Percentiles rank a stretch among this genome's conserved stretches.
Conservation (phyloP, 1,140 invertebrate species). For the Aphaenogaster floridana region DNA sequence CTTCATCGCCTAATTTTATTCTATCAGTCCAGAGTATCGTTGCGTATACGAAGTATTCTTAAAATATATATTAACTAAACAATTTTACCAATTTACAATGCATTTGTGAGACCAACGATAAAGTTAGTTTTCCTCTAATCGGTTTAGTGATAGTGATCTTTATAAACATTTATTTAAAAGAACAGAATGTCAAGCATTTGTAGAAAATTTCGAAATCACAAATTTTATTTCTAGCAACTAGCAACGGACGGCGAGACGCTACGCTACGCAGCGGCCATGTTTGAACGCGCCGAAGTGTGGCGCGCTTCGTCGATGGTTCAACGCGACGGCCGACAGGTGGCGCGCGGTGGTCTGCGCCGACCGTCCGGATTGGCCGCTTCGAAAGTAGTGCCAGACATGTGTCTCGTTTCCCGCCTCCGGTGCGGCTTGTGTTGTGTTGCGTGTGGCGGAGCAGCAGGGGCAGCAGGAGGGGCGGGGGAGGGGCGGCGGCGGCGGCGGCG, state of each 20-base stretch:
- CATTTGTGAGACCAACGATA: not conserved
- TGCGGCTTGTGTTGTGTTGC: conserved; percentile 79
- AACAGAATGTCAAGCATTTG: too few species aligned
- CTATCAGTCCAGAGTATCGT: not conserved
- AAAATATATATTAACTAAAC: not conserved
- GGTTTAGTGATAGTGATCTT: not conserved
- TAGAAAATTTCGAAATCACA: not conserved
- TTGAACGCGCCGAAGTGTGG: conserved; percentile 38
- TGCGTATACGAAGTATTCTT: not conserved
- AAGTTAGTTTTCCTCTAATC: not conserved
- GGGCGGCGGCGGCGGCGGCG: conserved; percentile 2
- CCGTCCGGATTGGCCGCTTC: conserved; percentile 80
- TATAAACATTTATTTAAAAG: not conserved
- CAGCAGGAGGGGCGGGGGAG: not conserved
- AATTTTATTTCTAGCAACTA: not conserved
- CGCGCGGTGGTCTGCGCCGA: conserved; percentile 21
- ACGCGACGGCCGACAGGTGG: conserved; percentile 41
- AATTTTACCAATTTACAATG: not conserved
- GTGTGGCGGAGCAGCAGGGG: conserved; percentile 66
- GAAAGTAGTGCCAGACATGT: conserved; percentile 83
- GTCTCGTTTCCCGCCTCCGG: conserved; percentile 80
- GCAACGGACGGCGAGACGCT: too few species aligned
- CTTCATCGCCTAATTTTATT: not conserved
- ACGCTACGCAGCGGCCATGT: not conserved
- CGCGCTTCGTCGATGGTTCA: conserved; percentile 52